Base-by-base conservation (phyloP, 2,113 vertebrate genomes). In the Oenanthe oenanthe region DNA sequence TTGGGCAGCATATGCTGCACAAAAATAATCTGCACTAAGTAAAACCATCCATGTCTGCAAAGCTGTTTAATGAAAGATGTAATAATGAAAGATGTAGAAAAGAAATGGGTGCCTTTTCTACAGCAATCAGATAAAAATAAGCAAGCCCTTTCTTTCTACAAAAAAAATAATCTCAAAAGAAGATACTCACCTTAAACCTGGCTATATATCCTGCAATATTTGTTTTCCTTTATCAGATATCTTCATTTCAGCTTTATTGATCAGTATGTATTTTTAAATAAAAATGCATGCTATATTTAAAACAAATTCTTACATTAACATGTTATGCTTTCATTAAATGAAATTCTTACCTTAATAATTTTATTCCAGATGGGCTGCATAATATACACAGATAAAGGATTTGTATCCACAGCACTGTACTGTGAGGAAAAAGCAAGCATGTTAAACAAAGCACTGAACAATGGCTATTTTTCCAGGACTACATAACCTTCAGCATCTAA, bases 401-500 rank as follows among this genome's bases (percentile, higher is more conserved):
- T 98, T 93, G 97, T 98, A 92, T 98, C 98, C 95, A 97, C 96
- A 80, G 97, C 97, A 93, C 91, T 97, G 86, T 98, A 98, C 97
- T 98, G 91, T 63, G 71, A 97, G 18, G 50, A 82, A 92, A 61
- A 94, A 77, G 25, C 56, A 82, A 56, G 88, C 10, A 36, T n/a
- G 31, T 91, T 50, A 93, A 84, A 84, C 54, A 84, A 79, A 89
- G 70, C 58, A 82, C 22, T 54, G 53, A 89, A 63, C 65, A 85
- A 90, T 12, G 32, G 21, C 4, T 58, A 13, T 32, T 88, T 81
- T 63, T 83, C 51, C 29, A 79, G 31, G 51, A 36, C 34, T 24
- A 10, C 20, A 62, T n/a, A 54, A 45, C 31, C n/a, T 67, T 80
- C 51, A 89, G 77, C 45, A 86, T 34, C 47, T 53, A 43, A 73